Evolutionary conservation across 2,797 vertebrate genomes (phyloP).

Genomic region (Huso huso): DNA sequence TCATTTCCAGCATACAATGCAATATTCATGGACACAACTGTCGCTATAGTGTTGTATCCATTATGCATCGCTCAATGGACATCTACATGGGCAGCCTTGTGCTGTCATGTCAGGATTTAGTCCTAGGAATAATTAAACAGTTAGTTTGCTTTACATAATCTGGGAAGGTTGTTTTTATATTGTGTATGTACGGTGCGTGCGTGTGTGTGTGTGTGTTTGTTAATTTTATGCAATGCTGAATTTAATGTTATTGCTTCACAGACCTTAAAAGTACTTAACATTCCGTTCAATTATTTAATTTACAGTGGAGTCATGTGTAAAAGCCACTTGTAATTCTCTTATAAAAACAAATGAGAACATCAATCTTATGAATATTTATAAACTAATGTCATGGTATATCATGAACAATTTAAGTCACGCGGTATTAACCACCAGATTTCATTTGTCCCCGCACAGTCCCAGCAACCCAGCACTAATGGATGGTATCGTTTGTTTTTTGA

Average conservation of each 20-base stretch:
- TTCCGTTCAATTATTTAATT: slow-evolving; percentile 14
- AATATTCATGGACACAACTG: no score
- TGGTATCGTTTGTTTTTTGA: no score
- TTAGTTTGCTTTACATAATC: neutral
- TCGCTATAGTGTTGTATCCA: no score
- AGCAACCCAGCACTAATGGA: no score
- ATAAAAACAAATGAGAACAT: slow-evolving; percentile 18
- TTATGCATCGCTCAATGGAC: no score
- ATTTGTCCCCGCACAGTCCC: no score
- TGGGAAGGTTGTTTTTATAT: neutral
- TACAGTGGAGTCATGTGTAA: slow-evolving; percentile 11
- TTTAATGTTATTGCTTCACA: slow-evolving; percentile 17
- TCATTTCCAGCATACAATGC: no score
- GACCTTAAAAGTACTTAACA: slow-evolving; percentile 18
- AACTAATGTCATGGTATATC: slow-evolving; percentile 12
- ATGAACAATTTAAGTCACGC: slow-evolving; percentile 13
- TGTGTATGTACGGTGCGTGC: neutral
- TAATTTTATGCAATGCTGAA: slow-evolving; percentile 17
- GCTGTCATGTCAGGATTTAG: neutral
- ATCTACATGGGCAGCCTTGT: no score
- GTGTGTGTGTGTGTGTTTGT: slow-evolving; percentile 13
- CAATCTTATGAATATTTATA: slow-evolving; percentile 13
- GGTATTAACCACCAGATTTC: neutral
- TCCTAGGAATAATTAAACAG: no score
- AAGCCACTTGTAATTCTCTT: slow-evolving; percentile 18